Evolutionary conservation across 2,113 vertebrate genomes (phyloP), one percentile per base, ranked within the genome.

Genomic region (Willisornis vidua): DNA sequence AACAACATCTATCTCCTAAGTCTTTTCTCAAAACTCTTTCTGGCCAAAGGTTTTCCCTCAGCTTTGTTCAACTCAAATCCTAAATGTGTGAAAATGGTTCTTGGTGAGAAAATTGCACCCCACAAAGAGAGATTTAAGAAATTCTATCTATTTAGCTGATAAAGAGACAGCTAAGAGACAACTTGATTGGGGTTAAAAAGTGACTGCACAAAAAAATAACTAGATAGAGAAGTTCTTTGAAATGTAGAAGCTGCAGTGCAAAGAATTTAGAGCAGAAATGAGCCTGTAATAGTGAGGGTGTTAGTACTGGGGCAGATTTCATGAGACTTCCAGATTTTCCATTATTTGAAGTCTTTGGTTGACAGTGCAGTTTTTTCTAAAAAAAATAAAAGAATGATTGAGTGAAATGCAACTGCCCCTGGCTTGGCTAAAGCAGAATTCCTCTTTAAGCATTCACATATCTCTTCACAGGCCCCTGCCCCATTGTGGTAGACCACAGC

Each of bases 1-100:
- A 94, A 96, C 62, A 70, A 93, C 89, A 85, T 89, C 62, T 96
- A 89, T 65, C 72, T 91, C 48, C 75, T 58, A 90, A 88, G 37
- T 54, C 31, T 91, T 91, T 94, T 85, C 79, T 76, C 66, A 90
- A 75, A 90, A 78, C 52, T 75, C 1, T 3, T 59, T 88, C 91
- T 80, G 57, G 86, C 33, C 68, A 66, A 91, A 95, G 61, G 90
- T 89, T 59, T 84, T 61, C n/a, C 23, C 16, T 79, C 31, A 29
- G 19, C 39, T 79, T 85, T 91, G 62, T 75, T 91, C 58, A 45
- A 7, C 62, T 83, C 45, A 74, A 51, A 85, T 93, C 55, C 58
- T 74, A 74, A 62, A 75, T 77, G n/a, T 33, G 79, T 57, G 35
- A 89, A 76, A 96, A 71, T 46, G 35, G 41, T 82, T 93, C 75